A percentile compares a stretch with the other conserved stretches of the same genome.
phyloP scores from a whole-genome alignment of 2,888 invertebrate species.

The Cerastis leucographa region DNA sequence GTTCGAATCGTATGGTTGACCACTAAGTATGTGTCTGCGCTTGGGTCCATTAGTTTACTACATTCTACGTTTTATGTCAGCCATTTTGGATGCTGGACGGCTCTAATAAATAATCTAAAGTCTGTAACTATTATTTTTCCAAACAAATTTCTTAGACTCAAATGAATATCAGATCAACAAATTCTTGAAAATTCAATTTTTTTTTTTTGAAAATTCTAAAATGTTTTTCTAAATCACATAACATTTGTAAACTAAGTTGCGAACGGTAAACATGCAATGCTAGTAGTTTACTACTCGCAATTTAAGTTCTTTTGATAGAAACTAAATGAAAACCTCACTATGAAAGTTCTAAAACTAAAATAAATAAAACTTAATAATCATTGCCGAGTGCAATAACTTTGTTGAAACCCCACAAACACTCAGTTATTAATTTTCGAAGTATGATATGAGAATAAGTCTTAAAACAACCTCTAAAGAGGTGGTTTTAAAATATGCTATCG shows the following conservation, averaged over 20 bases:
- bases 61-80: neutral
- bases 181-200: too few relatives aligned
- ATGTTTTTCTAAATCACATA: too few relatives aligned
- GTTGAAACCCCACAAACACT: neutral
- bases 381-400: neutral
- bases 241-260: neutral
- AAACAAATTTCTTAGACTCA: too few relatives aligned
- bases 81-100: neutral
- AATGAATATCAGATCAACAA: neutral
- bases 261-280: neutral
- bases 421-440: neutral
- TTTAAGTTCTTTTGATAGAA: neutral
- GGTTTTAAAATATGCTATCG: neutral
- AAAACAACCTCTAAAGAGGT: neutral
- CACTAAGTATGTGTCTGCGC: neutral
- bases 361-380: too few relatives aligned
- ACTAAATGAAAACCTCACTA: neutral
- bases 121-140: too few relatives aligned
- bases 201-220: too few relatives aligned
- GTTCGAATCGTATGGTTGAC: constrained; percentile 17
- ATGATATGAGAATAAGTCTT: neutral
- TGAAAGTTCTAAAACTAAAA: too few relatives aligned
- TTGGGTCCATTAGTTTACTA: neutral
- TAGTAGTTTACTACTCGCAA: neutral
- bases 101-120: too few relatives aligned